phyloP scores from a whole-genome alignment of 2,797 vertebrate genomes.

The Kryptolebias ocellatus region DNA sequence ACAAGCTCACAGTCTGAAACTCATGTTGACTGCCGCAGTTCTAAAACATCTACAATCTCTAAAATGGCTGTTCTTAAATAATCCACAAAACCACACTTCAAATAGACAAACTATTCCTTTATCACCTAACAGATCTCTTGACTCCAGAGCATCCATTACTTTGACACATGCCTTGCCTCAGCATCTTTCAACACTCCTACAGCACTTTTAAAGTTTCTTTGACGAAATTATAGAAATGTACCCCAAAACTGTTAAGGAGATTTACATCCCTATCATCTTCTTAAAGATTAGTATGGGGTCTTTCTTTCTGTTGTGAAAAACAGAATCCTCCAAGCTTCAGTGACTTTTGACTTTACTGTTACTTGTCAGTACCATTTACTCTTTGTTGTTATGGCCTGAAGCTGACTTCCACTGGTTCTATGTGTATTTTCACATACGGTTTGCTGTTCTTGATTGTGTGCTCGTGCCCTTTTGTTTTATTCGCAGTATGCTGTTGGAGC shows the following conservation, averaged over 20 bases:
- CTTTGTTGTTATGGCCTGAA: slow-evolving; percentile 17
- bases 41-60: too few species aligned
- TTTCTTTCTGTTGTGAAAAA: background rate
- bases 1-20: too few species aligned
- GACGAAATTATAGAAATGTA: slow-evolving; percentile 18
- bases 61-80: background rate
- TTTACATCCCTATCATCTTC: slow-evolving; percentile 11
- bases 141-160: slow-evolving; percentile 58
- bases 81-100: background rate
- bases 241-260: slow-evolving; percentile 3
- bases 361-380: slow-evolving; percentile 34
- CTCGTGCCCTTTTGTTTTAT: slow-evolving; percentile 8
- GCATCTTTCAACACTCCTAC: slow-evolving; percentile 61
- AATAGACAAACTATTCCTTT: slow-evolving; percentile 7
- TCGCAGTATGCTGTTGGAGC: slow-evolving; percentile 18
- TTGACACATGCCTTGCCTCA: slow-evolving; percentile 54
- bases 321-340: slow-evolving; percentile 14
- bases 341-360: slow-evolving; percentile 30
- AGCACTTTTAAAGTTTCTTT: slow-evolving; percentile 47
- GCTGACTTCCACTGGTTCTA: slow-evolving; percentile 26
- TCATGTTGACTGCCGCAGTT: too few species aligned
- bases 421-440: background rate
- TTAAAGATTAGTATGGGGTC: background rate
- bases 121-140: slow-evolving; percentile 38
- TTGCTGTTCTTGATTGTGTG: slow-evolving; percentile 14